Conservation (phyloP, 1,140 invertebrate species). For the Myzus persicae region DNA sequence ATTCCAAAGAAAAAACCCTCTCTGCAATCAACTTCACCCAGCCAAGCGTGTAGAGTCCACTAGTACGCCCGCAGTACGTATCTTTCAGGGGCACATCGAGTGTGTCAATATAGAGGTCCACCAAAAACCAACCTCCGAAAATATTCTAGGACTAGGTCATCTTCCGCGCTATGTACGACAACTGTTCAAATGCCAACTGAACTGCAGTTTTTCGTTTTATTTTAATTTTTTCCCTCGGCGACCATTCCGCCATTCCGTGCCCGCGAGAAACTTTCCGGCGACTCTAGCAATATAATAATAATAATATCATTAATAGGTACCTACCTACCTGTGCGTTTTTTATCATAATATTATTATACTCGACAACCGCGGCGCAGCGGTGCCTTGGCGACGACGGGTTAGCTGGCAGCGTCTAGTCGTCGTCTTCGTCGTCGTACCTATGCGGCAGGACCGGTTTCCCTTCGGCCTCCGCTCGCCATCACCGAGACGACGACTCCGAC, state of each 20-base stretch:
- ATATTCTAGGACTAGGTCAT: neutral
- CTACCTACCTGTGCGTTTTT: neutral
- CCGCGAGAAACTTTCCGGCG: neutral
- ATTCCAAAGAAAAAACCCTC: too few species aligned
- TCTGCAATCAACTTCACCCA: too few species aligned
- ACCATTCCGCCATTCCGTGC: too few species aligned
- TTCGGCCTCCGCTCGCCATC: neutral
- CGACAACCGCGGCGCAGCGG: neutral
- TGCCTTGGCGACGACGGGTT: neutral
- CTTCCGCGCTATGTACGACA: neutral
- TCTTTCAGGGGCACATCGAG: neutral
- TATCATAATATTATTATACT: neutral
- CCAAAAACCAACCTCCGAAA: neutral
- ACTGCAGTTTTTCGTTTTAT: neutral
- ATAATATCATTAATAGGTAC: neutral
- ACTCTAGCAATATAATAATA: neutral
- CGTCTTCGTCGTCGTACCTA: neutral
- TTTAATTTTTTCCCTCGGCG: too few species aligned
- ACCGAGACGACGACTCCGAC: neutral
- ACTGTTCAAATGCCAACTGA: neutral
- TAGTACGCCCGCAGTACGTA: too few species aligned
- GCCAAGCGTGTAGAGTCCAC: too few species aligned
- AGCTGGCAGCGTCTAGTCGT: neutral
- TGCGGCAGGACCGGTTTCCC: slow-evolving; percentile 45
- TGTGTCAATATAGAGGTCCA: neutral